phyloP scores from a whole-genome alignment of 2,888 invertebrate species.

The Limnephilus lunatus region DNA sequence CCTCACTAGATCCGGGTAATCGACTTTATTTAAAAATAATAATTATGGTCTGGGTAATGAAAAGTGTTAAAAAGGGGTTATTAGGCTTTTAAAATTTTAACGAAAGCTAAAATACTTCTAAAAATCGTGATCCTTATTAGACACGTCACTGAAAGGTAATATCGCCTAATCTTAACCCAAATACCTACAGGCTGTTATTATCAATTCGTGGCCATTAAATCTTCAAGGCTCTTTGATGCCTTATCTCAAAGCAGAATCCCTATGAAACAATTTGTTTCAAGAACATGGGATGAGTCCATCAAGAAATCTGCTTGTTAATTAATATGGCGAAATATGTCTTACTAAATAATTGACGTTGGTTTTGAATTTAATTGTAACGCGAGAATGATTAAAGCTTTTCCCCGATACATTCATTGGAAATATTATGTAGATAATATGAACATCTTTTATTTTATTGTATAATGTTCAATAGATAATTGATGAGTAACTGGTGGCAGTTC shows the following conservation, averaged over 20 bases:
- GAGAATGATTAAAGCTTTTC: not conserved
- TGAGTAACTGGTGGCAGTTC: too few species aligned
- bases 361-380: not conserved
- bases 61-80: too few species aligned
- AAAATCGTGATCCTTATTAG: not conserved
- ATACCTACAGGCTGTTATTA: not conserved
- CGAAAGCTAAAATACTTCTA: not conserved
- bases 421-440: too few species aligned
- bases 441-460: too few species aligned
- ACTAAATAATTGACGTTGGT: not conserved
- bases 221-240: not conserved
- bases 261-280: not conserved
- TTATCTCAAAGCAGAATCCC: not conserved
- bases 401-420: too few species aligned
- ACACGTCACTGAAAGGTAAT: not conserved
- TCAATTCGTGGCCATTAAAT: not conserved
- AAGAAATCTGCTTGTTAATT: not conserved
- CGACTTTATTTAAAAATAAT: too few species aligned
- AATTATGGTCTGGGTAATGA: too few species aligned
- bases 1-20: too few species aligned
- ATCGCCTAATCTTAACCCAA: not conserved
- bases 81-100: not conserved
- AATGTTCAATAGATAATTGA: too few species aligned
- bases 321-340: not conserved
- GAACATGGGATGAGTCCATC: not conserved